A percentile compares a stretch with the other conserved stretches of the same genome.
Conservation (phyloP, 2,113 vertebrate genomes). For the Carassius auratus region DNA sequence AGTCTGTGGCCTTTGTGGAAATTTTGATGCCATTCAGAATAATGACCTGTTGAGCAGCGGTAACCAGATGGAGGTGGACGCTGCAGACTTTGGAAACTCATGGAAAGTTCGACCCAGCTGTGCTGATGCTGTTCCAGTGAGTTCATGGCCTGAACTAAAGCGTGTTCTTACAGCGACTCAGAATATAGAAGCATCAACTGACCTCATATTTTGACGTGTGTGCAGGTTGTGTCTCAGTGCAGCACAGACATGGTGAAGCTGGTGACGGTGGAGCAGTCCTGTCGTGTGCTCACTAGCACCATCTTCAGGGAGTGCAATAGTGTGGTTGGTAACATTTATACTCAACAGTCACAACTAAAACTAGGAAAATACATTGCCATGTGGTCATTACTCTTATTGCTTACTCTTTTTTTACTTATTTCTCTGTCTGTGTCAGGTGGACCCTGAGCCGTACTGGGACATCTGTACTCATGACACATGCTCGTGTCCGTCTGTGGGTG, state of each 20-base stretch:
- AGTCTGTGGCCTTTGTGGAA: constrained; percentile 95
- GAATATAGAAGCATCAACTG: background rate
- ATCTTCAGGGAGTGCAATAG: constrained; percentile 86
- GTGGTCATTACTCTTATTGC: background rate
- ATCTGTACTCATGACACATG: constrained; percentile 91
- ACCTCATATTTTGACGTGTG: constrained; percentile 32
- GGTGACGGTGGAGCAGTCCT: constrained; percentile 88
- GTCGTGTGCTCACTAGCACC: constrained; percentile 82
- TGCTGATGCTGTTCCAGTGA: constrained; percentile 86
- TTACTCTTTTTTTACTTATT: background rate
- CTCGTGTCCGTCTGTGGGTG: constrained; percentile 87
- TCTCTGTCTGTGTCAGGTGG: constrained; percentile 75
- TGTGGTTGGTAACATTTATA: constrained; percentile 73
- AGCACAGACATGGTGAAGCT: constrained; percentile 80
- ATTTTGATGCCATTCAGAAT: constrained; percentile 93
- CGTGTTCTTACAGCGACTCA: background rate
- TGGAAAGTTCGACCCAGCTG: constrained; percentile 90
- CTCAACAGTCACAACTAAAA: background rate
- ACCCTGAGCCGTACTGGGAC: constrained; percentile 87
- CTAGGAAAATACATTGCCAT: background rate
- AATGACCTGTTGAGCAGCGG: constrained; percentile 92
- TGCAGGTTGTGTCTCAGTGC: constrained; percentile 76
- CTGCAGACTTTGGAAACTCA: constrained; percentile 90
- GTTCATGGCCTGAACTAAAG: background rate
- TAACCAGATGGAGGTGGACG: constrained; percentile 89